Percentiles rank a stretch among this genome's conserved stretches.
These are phyloP conservation scores for Anableps anableps DNA, from an alignment of 2,797 vertebrate species.

Conservation along the genomic window DNA sequence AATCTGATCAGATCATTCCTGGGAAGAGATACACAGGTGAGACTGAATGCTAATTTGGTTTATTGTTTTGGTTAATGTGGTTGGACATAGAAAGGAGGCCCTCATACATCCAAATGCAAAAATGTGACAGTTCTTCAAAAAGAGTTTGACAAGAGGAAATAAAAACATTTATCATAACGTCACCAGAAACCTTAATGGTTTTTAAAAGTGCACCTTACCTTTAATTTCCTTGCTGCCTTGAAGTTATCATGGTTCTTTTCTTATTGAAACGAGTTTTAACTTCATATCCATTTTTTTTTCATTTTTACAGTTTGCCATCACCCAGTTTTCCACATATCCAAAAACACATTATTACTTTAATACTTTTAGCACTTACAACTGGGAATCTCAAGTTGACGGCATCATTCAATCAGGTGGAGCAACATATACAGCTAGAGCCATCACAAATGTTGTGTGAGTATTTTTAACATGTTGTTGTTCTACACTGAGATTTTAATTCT, in stretches of 20 bases:
- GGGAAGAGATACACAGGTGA: slow-evolving; percentile 47
- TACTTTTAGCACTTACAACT: not conserved
- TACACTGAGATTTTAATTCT: too few species aligned
- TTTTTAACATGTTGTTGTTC: not conserved
- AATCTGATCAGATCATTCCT: slow-evolving; percentile 36
- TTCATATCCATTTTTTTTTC: not conserved
- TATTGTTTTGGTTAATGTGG: not conserved
- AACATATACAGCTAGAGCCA: slow-evolving; percentile 68
- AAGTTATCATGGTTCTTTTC: not conserved
- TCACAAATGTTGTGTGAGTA: slow-evolving; percentile 70
- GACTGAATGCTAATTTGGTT: not conserved
- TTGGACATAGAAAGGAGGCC: not conserved
- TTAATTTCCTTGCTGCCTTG: not conserved
- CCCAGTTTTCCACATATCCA: slow-evolving; percentile 15
- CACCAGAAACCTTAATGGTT: not conserved
- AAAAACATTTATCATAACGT: not conserved
- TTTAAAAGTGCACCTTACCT: not conserved
- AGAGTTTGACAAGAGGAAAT: not conserved
- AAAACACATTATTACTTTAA: slow-evolving; percentile 43
- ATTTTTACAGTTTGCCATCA: slow-evolving; percentile 75
- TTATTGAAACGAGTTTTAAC: not conserved
- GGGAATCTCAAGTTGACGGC: accelerated
- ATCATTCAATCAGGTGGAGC: accelerated
- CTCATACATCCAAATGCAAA: too few species aligned
- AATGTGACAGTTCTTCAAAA: too few species aligned